Evolutionary conservation across 1,140 invertebrate species (phyloP), one percentile per base, ranked within the genome.

Genomic region (Littorina saxatilis): DNA sequence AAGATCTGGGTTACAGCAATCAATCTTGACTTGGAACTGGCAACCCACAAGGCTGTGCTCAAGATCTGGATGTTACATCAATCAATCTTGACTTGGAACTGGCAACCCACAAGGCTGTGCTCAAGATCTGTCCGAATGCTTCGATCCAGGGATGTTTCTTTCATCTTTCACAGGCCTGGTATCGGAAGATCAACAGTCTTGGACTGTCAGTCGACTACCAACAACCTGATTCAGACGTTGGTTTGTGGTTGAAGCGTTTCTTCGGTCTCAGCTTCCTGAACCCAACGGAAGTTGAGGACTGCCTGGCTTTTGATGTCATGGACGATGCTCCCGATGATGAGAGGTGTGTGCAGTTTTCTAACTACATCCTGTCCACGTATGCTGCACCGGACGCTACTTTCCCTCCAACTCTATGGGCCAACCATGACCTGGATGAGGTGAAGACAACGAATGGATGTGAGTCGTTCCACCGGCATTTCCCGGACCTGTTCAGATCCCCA

Each of bases 111-210:
- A n/a, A n/a, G n/a, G n/a, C n/a, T n/a, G n/a, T n/a, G n/a, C n/a
- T n/a, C n/a, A n/a, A n/a, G n/a, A 27, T 63, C 11, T 63, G 58
- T 9, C 58, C 27, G 58, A 13, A 15, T 63, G 58, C 27, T 63
- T 9, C n/a, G n/a, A 63, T 63, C 58, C 11, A 29, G 27, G 58
- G 58, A 13, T 63, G 58, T 27, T 27, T 15, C 58, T 63, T 63
- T 63, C 58, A 63, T 27, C 58, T 63, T 63, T 63, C 58, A 63
- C 58, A 63, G 58, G 58, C 58, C 13, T 63, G 58, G 58, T 63
- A 63, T 27, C 11, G 27, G n/a, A 63, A 63, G 27, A 63, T 63
- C 11, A 27, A 15, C 13, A 63, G 27, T 63, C 11, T 63, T 27
- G 58, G 58, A 15, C 58, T 63, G 58, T 15, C 7, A 63, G 58